Evolutionary conservation across 2,888 invertebrate genomes (phyloP).

Genomic region (Neria commutata): DNA sequence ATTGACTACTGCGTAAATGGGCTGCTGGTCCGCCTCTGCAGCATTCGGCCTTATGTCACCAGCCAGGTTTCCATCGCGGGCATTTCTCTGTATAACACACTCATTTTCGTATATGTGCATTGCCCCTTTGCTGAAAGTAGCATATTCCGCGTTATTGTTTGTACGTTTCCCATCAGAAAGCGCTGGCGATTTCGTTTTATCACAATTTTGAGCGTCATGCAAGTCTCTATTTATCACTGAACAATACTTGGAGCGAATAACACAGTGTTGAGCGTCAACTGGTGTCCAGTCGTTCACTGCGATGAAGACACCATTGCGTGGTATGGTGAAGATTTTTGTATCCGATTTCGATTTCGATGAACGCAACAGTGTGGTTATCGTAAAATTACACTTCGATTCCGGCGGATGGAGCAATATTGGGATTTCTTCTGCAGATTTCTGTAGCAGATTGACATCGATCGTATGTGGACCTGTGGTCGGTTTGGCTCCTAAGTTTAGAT

Average conservation of each 20-base stretch:
- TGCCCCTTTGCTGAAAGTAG: slow-evolving; percentile 35
- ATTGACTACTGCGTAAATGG: slow-evolving; percentile 62
- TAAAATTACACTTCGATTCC: slow-evolving; percentile 58
- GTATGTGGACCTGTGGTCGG: neutral
- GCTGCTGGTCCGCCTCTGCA: slow-evolving; percentile 36
- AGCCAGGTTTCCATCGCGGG: slow-evolving; percentile 20
- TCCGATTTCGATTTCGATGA: slow-evolving; percentile 31
- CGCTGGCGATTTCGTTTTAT: slow-evolving; percentile 30
- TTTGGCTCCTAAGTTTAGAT: neutral
- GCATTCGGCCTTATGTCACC: neutral
- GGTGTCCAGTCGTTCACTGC: slow-evolving; percentile 70
- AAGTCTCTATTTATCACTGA: slow-evolving; percentile 31
- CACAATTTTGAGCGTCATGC: slow-evolving; percentile 29
- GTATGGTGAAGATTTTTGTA: slow-evolving; percentile 49
- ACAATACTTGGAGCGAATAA: slow-evolving; percentile 15
- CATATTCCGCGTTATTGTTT: slow-evolving; percentile 20
- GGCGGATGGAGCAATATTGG: slow-evolving; percentile 11
- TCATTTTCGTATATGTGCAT: slow-evolving; percentile 58
- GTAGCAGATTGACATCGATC: neutral
- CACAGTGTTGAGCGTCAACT: slow-evolving; percentile 31
- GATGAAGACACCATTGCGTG: slow-evolving; percentile 67
- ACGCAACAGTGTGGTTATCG: slow-evolving; percentile 59
- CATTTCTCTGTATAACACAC: slow-evolving; percentile 46
- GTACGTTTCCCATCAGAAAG: slow-evolving; percentile 28
- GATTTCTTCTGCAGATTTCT: neutral